A percentile compares a stretch with the other conserved stretches of the same genome.
Conservation (phyloP, 2,888 invertebrate genomes). For the Stegophylla sp. region DNA sequence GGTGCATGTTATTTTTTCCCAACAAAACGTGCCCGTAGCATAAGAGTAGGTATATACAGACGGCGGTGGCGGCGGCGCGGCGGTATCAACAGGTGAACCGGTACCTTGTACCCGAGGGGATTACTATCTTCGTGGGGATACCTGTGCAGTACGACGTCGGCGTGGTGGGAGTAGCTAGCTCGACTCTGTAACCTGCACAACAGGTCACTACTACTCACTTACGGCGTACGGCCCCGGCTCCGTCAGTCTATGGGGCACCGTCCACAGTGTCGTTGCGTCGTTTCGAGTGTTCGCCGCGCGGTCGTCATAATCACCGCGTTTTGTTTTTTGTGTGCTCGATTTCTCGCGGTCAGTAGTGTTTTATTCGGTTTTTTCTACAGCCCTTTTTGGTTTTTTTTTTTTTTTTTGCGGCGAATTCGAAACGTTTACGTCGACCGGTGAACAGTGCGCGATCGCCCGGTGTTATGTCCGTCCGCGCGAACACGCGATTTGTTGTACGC, state of each 20-base stretch:
- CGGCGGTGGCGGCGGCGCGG: not conserved
- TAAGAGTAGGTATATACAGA: not conserved
- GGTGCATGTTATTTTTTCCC: not conserved
- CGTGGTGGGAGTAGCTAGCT: not conserved
- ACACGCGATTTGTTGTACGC: too few species aligned
- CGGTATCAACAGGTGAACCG: slow-evolving; percentile 50
- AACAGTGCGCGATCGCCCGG: too few species aligned
- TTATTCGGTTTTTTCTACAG: too few species aligned
- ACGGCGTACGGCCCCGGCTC: slow-evolving; percentile 5
- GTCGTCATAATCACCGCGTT: not conserved
- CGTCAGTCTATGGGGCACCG: slow-evolving; percentile 56
- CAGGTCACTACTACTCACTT: too few species aligned
- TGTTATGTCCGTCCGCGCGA: too few species aligned
- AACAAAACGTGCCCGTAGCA: slow-evolving; percentile 21
- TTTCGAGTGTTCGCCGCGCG: not conserved
- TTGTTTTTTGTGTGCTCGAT: not conserved
- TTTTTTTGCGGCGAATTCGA: too few species aligned
- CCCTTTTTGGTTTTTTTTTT: too few species aligned
- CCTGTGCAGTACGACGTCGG: not conserved
- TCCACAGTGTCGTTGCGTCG: not conserved
- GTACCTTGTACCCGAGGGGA: slow-evolving; percentile 44
- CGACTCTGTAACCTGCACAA: slow-evolving; percentile 25
- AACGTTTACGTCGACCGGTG: too few species aligned
- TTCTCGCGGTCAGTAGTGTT: too few species aligned
- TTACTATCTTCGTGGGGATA: slow-evolving; percentile 9